Conservation (phyloP, 2,888 invertebrate species). For the Parnassius smintheus region DNA sequence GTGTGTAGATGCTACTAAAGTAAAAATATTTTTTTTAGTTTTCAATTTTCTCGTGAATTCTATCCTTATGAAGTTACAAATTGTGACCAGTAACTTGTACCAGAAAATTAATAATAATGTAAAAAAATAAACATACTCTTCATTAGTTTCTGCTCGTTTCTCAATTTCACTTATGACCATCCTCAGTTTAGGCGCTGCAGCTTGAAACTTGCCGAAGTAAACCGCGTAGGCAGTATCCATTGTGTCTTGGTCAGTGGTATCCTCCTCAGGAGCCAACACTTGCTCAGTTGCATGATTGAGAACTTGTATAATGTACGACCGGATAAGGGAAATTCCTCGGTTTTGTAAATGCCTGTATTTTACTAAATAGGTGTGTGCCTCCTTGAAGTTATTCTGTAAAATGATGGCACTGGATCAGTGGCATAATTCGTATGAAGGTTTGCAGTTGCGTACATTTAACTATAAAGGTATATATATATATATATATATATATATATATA, state of each 20-base stretch:
- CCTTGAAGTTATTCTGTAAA: slow-evolving; percentile 89
- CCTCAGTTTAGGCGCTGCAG: slow-evolving; percentile 92
- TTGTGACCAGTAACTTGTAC: too few species aligned
- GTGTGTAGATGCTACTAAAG: too few species aligned
- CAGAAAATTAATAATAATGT: too few species aligned
- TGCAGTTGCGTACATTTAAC: background rate
- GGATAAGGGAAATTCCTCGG: slow-evolving; percentile 89
- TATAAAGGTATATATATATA: too few species aligned
- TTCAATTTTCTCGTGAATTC: too few species aligned
- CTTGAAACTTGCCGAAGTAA: slow-evolving; percentile 97
- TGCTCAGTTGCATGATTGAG: slow-evolving; percentile 90
- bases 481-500: too few species aligned
- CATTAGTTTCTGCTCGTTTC: slow-evolving; percentile 84
- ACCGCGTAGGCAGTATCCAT: slow-evolving; percentile 88
- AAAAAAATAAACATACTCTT: slow-evolving; percentile 82
- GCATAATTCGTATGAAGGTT: too few species aligned
- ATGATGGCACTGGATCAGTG: background rate
- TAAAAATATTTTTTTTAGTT: too few species aligned
- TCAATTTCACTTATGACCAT: slow-evolving; percentile 92
- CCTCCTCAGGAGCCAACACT: slow-evolving; percentile 75
- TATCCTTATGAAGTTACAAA: too few species aligned
- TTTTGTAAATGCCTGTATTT: slow-evolving; percentile 93
- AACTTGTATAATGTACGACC: slow-evolving; percentile 88
- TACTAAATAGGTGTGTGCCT: slow-evolving; percentile 89
- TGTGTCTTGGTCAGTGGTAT: slow-evolving; percentile 50